Conservation (phyloP, 2,113 vertebrate genomes). For the Fulica atra region DNA sequence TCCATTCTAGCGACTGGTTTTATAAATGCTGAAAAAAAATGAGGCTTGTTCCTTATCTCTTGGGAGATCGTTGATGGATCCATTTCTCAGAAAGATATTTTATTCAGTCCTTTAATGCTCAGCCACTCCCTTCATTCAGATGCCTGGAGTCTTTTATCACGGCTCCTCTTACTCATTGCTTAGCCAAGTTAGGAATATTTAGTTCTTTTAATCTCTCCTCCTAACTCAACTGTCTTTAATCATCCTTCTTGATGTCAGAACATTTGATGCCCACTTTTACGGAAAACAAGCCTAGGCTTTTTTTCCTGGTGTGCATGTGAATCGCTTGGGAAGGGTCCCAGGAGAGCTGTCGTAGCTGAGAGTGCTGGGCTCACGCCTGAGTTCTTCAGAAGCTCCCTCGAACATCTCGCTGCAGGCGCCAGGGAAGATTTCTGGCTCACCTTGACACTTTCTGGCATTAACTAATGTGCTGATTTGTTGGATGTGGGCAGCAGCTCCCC, state of each 20-base stretch:
- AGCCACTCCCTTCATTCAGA: conserved; percentile 58
- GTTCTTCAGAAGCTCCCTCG: conserved; percentile 30
- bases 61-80: conserved; percentile 61
- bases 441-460: neutral
- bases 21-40: conserved; percentile 57
- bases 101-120: conserved; percentile 62
- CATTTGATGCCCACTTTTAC: conserved; percentile 58
- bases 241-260: conserved; percentile 62
- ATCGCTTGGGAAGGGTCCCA: conserved; percentile 8
- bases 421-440: neutral
- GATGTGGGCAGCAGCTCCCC: neutral
- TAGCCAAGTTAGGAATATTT: conserved; percentile 64
- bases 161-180: conserved; percentile 55
- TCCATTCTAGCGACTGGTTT: neutral
- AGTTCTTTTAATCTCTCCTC: conserved; percentile 65
- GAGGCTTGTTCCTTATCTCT: conserved; percentile 56
- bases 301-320: neutral
- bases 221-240: conserved; percentile 60
- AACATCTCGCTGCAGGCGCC: neutral
- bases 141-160: conserved; percentile 63
- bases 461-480: neutral
- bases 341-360: neutral
- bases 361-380: neutral
- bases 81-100: conserved; percentile 66
- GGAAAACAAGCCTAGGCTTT: neutral